Conservation (phyloP, 2,797 vertebrate species). For the Sternarchorhynchus goeldii region DNA sequence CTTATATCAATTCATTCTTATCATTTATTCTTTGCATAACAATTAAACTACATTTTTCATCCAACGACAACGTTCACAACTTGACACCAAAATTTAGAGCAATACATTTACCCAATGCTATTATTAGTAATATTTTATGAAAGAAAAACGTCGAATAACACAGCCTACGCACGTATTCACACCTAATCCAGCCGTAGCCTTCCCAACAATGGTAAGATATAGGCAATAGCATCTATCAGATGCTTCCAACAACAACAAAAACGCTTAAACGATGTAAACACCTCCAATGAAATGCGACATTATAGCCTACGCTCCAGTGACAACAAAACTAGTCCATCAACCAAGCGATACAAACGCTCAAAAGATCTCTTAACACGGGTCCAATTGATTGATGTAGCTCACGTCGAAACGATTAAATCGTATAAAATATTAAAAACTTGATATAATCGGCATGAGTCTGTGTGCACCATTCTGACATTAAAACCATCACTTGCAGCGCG, state of each 20-base stretch:
- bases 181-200: neutral
- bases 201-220: slow-evolving; percentile 18
- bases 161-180: neutral
- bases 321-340: slow-evolving; percentile 19
- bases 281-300: slow-evolving; percentile 46
- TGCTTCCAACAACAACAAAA: neutral
- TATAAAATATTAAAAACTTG: too few species aligned
- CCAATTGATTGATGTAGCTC: too few species aligned
- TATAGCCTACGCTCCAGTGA: neutral
- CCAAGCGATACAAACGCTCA: slow-evolving; percentile 43
- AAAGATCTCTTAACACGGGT: neutral
- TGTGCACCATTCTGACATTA: too few species aligned
- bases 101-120: slow-evolving; percentile 6
- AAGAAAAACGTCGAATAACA: neutral
- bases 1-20: neutral
- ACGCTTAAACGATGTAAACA: slow-evolving; percentile 33
- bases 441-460: too few species aligned
- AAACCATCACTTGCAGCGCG: too few species aligned
- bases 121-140: neutral
- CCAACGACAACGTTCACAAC: neutral
- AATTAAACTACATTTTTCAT: neutral
- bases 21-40: neutral
- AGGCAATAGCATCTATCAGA: neutral
- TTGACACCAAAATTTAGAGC: neutral
- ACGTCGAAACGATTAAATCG: too few species aligned